These are phyloP conservation scores for Sylvia atricapilla DNA, from an alignment of 2,113 vertebrate genomes.

Conservation along the genomic window DNA sequence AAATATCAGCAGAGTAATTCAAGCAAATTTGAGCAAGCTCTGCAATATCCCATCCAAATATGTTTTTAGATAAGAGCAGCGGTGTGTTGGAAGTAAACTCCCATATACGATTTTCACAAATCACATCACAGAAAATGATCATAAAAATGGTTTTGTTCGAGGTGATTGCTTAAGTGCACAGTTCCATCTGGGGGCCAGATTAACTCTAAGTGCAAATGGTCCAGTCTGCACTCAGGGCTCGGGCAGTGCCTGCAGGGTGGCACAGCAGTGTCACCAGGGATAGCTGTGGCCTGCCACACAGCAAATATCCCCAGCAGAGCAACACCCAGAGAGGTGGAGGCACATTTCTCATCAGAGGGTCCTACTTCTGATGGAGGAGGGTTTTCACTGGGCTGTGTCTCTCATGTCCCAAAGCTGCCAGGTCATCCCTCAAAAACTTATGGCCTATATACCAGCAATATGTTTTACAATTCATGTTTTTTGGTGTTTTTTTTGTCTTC, in stretches of 20 bases:
- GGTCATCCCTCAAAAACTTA: not conserved
- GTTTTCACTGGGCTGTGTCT: not conserved
- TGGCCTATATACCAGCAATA: not conserved
- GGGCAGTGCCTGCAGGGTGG: not conserved
- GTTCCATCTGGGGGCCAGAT: not conserved
- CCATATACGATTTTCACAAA: constrained; percentile 53
- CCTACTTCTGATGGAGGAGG: not conserved
- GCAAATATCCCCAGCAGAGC: not conserved
- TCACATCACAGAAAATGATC: constrained; percentile 47
- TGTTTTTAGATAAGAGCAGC: constrained; percentile 56
- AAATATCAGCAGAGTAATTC: constrained; percentile 49
- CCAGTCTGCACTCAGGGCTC: not conserved
- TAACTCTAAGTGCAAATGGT: not conserved
- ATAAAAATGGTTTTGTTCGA: constrained; percentile 50
- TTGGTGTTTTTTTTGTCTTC: not conserved
- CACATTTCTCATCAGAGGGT: not conserved
- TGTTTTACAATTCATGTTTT: not conserved
- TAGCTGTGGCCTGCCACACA: not conserved
- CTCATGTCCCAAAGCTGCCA: not conserved
- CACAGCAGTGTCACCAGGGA: not conserved
- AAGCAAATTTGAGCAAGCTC: constrained; percentile 64
- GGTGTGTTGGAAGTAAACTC: constrained; percentile 50
- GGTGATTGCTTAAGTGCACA: constrained; percentile 39
- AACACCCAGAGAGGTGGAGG: not conserved
- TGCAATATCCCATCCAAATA: constrained; percentile 61